A percentile compares a stretch with the other conserved stretches of the same genome.
Conservation (phyloP, 2,797 vertebrate genomes). For the Taenioides sp. region DNA sequence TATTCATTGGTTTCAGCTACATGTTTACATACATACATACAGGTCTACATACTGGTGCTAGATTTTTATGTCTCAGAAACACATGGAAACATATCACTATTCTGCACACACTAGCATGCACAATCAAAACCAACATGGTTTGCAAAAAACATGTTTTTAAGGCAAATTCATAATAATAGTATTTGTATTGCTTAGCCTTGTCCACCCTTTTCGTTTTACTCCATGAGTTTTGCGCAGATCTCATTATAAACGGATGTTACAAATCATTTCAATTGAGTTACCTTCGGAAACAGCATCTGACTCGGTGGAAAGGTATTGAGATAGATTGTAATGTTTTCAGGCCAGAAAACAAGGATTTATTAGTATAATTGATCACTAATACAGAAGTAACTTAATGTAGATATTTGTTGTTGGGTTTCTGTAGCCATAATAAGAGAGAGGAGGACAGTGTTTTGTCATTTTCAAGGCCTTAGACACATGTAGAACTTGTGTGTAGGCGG, state of each 20-base stretch:
- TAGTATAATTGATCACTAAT: neutral
- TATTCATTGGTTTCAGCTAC: too few species aligned
- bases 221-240: neutral
- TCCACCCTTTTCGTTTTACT: neutral
- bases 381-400: neutral
- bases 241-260: conserved; percentile 6
- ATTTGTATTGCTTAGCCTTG: neutral
- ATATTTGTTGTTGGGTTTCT: neutral
- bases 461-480: neutral
- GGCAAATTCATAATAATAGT: neutral
- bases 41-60: too few species aligned
- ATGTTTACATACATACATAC: too few species aligned
- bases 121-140: too few species aligned
- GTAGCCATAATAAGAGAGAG: neutral
- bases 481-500: neutral
- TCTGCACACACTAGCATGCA: too few species aligned
- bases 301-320: neutral
- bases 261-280: conserved; percentile 1
- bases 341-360: neutral
- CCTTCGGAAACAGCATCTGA: neutral
- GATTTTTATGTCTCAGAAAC: too few species aligned
- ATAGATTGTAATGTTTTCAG: neutral
- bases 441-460: neutral
- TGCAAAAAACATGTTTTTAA: too few species aligned
- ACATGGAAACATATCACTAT: too few species aligned